Evolutionary conservation across 2,113 vertebrate species (phyloP).

Genomic region (Periophthalmus modestus): DNA sequence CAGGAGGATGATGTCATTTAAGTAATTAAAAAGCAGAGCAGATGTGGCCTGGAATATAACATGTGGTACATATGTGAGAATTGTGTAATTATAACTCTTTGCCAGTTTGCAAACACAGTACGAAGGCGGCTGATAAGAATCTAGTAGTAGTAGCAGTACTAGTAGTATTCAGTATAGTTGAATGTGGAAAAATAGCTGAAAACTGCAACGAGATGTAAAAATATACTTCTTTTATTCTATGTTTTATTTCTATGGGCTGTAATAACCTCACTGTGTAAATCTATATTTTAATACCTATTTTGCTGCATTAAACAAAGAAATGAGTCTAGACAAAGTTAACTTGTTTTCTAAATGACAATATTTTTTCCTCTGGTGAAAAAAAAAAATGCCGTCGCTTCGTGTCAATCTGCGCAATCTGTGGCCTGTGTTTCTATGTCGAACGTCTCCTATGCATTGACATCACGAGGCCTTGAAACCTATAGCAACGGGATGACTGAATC

Average conservation of each 20-base stretch:
- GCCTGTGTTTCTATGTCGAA: conserved; percentile 33
- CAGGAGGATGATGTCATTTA: conserved; percentile 1
- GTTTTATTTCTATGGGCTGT: no score
- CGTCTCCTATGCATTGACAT: conserved; percentile 30
- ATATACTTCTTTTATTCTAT: no score
- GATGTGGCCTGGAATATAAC: not conserved
- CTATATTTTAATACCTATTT: not conserved
- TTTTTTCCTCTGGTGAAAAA: not conserved
- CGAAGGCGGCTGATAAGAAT: not conserved
- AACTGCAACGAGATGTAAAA: no score
- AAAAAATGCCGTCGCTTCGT: not conserved
- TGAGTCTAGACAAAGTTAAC: not conserved
- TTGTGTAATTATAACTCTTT: not conserved
- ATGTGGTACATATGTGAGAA: not conserved
- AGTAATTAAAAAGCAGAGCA: conserved; percentile 1
- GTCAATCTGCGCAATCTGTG: conserved; percentile 16
- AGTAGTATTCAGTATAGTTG: no score
- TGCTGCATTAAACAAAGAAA: not conserved
- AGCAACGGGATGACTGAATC: conserved; percentile 35
- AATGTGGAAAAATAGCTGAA: no score
- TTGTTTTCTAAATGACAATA: conserved; percentile 12
- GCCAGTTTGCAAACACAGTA: not conserved
- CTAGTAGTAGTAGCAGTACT: no score
- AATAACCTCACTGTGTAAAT: no score
- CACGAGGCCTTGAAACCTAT: conserved; percentile 28